These are phyloP conservation scores for Emydocephalus ijimae DNA, from an alignment of 2,113 vertebrate species.

Conservation along the genomic window DNA sequence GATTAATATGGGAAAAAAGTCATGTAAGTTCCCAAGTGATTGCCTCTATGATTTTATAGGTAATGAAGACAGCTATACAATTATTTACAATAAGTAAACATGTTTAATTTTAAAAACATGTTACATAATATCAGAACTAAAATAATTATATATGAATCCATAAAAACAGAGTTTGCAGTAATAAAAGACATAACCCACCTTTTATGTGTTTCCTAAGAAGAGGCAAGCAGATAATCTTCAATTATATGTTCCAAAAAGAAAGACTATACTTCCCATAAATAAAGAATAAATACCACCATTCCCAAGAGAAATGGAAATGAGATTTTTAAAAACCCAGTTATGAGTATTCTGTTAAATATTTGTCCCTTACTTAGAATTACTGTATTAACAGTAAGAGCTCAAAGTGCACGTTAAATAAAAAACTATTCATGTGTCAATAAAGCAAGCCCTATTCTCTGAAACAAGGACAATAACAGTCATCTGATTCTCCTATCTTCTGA, in stretches of 20 bases:
- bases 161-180: background rate
- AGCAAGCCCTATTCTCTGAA: background rate
- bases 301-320: background rate
- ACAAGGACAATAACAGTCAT: background rate
- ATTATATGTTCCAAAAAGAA: background rate
- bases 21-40: background rate
- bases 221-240: background rate
- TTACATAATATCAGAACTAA: background rate
- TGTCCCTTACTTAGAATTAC: background rate
- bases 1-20: background rate
- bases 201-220: background rate
- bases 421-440: background rate
- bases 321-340: background rate
- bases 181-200: background rate
- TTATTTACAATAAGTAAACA: background rate
- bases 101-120: background rate
- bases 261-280: background rate
- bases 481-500: background rate
- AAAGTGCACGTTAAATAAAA: constrained; percentile 14
- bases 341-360: background rate
- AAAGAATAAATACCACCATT: background rate
- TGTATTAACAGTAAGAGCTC: constrained; percentile 4
- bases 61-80: background rate
- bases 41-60: background rate
- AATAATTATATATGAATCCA: background rate